Conservation (phyloP, 2,888 invertebrate genomes). For the Agrotis clavis region DNA sequence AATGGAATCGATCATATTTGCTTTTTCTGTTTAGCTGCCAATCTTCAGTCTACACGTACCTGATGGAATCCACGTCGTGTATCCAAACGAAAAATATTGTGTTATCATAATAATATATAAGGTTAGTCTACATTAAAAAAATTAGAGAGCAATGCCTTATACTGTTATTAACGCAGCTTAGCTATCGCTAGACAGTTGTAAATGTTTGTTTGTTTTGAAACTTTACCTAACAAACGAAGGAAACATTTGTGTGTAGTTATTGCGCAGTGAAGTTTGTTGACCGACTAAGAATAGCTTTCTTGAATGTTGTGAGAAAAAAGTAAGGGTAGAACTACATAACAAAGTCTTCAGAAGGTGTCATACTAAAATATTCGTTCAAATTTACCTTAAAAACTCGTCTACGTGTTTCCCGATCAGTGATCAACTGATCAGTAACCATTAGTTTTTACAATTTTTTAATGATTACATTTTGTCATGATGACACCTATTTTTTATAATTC, state of each 20-base stretch:
- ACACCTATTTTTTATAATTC: no score
- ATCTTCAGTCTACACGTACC: background rate
- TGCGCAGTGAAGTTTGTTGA: constrained; percentile 24
- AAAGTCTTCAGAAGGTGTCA: no score
- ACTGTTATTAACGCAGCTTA: constrained; percentile 33
- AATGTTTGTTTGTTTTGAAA: constrained; percentile 50
- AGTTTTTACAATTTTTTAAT: no score
- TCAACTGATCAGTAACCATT: no score
- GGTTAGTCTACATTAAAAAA: constrained; percentile 49
- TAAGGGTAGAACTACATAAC: background rate
- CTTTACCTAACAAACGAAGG: constrained; percentile 17
- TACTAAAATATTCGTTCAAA: no score
- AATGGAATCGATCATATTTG: background rate
- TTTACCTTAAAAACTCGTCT: no score
- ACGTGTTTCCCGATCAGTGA: no score
- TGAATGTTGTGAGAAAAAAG: constrained; percentile 28
- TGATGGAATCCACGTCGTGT: constrained; percentile 32
- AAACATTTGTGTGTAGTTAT: constrained; percentile 29
- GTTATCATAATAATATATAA: constrained; percentile 32
- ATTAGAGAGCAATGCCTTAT: constrained; percentile 47
- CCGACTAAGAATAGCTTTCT: constrained; percentile 9
- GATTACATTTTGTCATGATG: no score
- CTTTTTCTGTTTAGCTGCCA: background rate
- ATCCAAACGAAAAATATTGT: constrained; percentile 55
- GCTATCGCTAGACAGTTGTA: constrained; percentile 46